Conservation (phyloP, 2,888 invertebrate species). For the Capitulum mitella region DNA sequence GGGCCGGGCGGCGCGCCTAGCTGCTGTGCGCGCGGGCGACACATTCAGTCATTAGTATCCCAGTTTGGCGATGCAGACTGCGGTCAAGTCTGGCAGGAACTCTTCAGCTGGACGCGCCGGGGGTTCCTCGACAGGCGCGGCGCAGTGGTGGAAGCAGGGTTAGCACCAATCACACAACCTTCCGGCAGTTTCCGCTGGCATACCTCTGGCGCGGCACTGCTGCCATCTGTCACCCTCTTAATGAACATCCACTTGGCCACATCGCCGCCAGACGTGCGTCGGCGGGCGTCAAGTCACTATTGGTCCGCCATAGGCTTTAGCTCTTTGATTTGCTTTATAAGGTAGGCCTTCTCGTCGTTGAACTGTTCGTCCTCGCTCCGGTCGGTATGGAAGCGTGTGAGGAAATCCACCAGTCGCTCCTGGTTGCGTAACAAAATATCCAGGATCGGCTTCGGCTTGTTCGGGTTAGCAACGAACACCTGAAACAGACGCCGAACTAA, state of each 20-base stretch:
- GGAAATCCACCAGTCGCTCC: slow-evolving; percentile 95
- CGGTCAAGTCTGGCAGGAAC: no score
- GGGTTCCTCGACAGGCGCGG: not conserved
- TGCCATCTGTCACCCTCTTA: not conserved
- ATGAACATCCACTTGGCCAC: not conserved
- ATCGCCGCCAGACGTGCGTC: not conserved
- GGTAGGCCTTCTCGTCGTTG: slow-evolving; percentile 99
- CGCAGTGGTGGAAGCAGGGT: not conserved
- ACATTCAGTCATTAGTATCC: not conserved
- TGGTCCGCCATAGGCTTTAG: slow-evolving; percentile 54
- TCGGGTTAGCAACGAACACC: slow-evolving; percentile 99
- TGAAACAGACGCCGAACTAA: no score
- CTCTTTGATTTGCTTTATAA: slow-evolving; percentile 99
- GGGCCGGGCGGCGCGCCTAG: not conserved
- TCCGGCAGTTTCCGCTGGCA: not conserved
- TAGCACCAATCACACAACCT: not conserved
- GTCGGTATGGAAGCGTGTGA: slow-evolving; percentile 98
- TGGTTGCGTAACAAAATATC: slow-evolving; percentile 97
- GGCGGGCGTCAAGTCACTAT: not conserved
- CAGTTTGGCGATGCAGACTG: not conserved
- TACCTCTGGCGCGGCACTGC: not conserved
- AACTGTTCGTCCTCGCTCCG: slow-evolving; percentile 99
- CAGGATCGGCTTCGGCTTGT: slow-evolving; percentile 98
- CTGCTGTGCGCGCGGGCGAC: not conserved
- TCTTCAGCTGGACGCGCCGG: no score